Evolutionary conservation across 1,140 invertebrate genomes (phyloP).

Genomic region (Drosophila paulistorum): DNA sequence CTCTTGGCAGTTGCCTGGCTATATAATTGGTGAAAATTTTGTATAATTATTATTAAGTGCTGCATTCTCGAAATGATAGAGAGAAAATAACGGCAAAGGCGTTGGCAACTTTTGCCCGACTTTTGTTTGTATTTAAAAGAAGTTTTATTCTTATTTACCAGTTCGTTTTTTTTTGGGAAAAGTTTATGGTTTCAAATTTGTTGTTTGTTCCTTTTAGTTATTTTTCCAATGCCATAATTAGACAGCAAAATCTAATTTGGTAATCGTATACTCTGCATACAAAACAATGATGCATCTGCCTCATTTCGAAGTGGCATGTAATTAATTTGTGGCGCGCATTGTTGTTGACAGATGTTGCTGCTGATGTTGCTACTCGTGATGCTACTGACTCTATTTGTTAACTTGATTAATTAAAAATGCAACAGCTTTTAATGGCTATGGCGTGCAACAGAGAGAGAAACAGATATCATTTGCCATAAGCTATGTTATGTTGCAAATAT

Average conservation of each 20-base stretch:
- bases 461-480: conserved; percentile 34
- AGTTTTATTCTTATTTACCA: no score
- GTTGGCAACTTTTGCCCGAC: conserved; percentile 32
- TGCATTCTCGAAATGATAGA: conserved; percentile 29
- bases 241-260: conserved; percentile 70
- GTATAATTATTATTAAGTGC: conserved; percentile 80
- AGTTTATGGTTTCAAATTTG: conserved; percentile 32
- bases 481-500: conserved; percentile 39
- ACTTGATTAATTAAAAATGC: conserved; percentile 60
- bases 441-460: conserved; percentile 22
- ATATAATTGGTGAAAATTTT: conserved; percentile 76
- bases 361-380: conserved; percentile 25
- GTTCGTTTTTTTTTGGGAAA: conserved; percentile 29
- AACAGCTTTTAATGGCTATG: conserved; percentile 42
- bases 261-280: conserved; percentile 56
- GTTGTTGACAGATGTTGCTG: conserved; percentile 53
- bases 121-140: conserved; percentile 48
- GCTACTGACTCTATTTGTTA: conserved; percentile 43
- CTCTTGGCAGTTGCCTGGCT: conserved; percentile 26
- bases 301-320: conserved; percentile 41
- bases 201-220: conserved; percentile 25
- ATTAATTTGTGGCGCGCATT: conserved; percentile 68
- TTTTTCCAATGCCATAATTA: conserved; percentile 72
- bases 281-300: conserved; percentile 46
- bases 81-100: background rate